These are phyloP conservation scores for Spodoptera picta DNA, from an alignment of 2,888 invertebrate species.

Conservation along the genomic window DNA sequence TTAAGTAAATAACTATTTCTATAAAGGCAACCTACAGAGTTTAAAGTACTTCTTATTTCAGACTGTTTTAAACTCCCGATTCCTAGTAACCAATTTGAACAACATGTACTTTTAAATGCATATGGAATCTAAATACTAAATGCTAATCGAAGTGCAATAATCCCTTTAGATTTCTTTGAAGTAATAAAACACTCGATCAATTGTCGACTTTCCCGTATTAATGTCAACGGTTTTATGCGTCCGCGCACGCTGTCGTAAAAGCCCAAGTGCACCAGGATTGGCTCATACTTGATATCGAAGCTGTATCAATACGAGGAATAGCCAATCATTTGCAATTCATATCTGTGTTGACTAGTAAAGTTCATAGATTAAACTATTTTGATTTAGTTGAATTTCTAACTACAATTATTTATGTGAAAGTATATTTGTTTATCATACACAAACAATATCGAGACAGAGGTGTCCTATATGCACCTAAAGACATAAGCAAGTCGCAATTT, in stretches of 20 bases:
- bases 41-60: no score
- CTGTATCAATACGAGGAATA: constrained; percentile 39
- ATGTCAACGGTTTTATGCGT: constrained; percentile 72
- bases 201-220: constrained; percentile 68
- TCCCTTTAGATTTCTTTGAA: constrained; percentile 67
- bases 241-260: constrained; percentile 72
- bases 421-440: no score
- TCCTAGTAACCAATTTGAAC: no score
- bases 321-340: constrained; percentile 47
- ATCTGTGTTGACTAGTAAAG: constrained; percentile 18
- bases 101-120: background rate
- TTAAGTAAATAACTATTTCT: constrained; percentile 1
- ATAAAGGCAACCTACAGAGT: background rate
- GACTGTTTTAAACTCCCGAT: no score
- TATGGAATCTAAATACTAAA: constrained; percentile 13
- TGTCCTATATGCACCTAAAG: no score
- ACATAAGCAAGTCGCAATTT: no score
- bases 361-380: constrained; percentile 24
- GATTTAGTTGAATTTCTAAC: no score
- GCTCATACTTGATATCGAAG: constrained; percentile 31
- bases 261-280: constrained; percentile 38
- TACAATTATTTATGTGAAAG: no score
- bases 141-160: constrained; percentile 52
- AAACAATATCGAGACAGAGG: background rate
- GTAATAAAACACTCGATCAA: constrained; percentile 71